Evolutionary conservation across 2,113 vertebrate genomes (phyloP), one percentile per base, ranked within the genome.

Genomic region (Cranoglanis bouderius): DNA sequence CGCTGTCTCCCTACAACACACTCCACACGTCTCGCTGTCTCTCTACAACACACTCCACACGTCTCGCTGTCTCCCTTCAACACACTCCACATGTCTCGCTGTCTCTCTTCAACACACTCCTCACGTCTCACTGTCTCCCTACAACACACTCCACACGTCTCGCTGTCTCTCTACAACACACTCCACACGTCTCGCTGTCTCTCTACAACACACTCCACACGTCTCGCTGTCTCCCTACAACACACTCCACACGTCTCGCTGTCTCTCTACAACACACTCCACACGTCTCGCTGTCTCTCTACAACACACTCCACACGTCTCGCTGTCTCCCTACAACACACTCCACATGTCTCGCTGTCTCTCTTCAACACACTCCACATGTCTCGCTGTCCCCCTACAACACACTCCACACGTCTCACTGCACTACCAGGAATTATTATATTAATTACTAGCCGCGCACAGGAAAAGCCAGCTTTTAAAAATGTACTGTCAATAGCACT

Each of bases 261-360:
- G 53, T 67, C n/a, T 35, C n/a, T 3, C 29, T n/a, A n/a, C 26
- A 10, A 12, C 59, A 63, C 59, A 29, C 8, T 26, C 26, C 9
- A 10, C 59, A 10, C 59, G 2, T 63, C 59, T 63, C 59, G 26
- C 21, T 18, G 53, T 46, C 46, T 46, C 46, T 8, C 46, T 46
- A 46, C 46, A 46, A 81, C 18, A 43, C 80, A 83, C 72, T 89
- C 38, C 78, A 90, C 91, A 92, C 91, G 90, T 57, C 63, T 65
- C 63, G 0, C 61, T 13, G 29, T 65, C 9, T 65, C 63, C 10
- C 63, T 14, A 12, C 26, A 13, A n/a, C 63, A 65, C 63, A 72
- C 65, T 19, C 67, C 7, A 40, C 70, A 38, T 26, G 3, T 78
- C 72, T 63, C 59, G 0, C 43, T 29, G 46, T 75, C 21, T 77